A percentile compares a stretch with the other conserved stretches of the same genome.
These are phyloP conservation scores for Zaprionus africanus DNA, from an alignment of 1,140 invertebrate species.

Conservation along the genomic window DNA sequence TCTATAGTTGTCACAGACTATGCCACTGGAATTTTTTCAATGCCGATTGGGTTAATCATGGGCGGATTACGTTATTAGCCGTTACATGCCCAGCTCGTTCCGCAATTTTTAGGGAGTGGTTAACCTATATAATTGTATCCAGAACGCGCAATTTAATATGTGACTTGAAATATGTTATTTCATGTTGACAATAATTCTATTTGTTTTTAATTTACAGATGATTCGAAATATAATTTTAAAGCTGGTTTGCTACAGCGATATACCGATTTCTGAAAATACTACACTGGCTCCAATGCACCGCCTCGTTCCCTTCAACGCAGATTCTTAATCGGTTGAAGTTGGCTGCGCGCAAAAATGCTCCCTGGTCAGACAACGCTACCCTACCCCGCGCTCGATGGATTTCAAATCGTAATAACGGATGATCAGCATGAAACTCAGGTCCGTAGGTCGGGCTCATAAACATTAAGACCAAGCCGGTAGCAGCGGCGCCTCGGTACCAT, in stretches of 20 bases:
- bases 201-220: conserved; percentile 22
- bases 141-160: background rate
- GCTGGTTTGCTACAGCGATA: background rate
- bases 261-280: background rate
- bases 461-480: no score
- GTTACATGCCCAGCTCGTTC: background rate
- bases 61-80: background rate
- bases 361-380: no score
- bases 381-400: background rate
- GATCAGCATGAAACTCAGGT: conserved; percentile 55
- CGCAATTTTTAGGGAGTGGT: background rate
- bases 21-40: conserved; percentile 72
- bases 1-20: conserved; percentile 9
- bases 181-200: background rate
- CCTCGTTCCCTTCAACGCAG: no score
- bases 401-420: background rate
- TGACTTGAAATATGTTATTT: background rate
- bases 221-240: background rate
- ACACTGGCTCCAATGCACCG: background rate
- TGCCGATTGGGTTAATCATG: conserved; percentile 36
- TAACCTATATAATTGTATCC: background rate
- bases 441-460: background rate
- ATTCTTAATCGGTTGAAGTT: no score
- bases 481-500: no score
- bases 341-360: no score